Evolutionary conservation across 1,140 invertebrate species (phyloP), one percentile per base, ranked within the genome.

Genomic region (Neuroterus valhalla): DNA sequence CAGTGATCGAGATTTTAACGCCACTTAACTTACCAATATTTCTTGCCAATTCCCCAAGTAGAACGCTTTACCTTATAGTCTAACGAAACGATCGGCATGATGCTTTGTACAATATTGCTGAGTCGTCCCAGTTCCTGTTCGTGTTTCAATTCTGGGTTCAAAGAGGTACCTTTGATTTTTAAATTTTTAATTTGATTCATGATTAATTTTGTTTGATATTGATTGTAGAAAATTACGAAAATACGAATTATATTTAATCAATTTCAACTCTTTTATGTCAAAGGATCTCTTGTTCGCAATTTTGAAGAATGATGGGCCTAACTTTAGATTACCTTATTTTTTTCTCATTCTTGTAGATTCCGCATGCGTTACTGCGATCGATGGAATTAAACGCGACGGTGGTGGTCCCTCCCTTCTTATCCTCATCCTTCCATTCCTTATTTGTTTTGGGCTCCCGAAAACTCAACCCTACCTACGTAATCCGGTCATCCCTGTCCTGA

Each of bases 301-400:
- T 23, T 62, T n/a, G 31, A 12, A 78, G 52, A 66, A 73, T 42
- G n/a, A 72, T 66, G 71, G 21, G 71, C 76, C 81, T 67, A 79
- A 68, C 78, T 82, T 76, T 82, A 77, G 79, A 82, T 82, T 79
- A 81, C 76, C 72, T 81, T 81, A 82, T 81, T 87, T 80, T 76
- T 86, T 86, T 86, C 83, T 86, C 82, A 78, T 89, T 87, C 86
- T 89, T 90, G 87, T 90, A 90, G 88, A 90, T 90, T 88, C 87
- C 87, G 89, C 88, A 90, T 90, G 89, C 87, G 88, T 87, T 90
- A 90, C 87, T 89, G 85, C 83, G 86, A 86, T 89, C 88, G 87
- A 88, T 89, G 89, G 89, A 90, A 88, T 88, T 90, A 89, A 89
- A 89, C 83, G 76, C 84, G 84, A 78, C 86, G 89, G 88, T 89